Percentiles rank a stretch among this genome's conserved stretches.
phyloP scores from a whole-genome alignment of 2,113 vertebrate species.

The Nothobranchius kuhntae region DNA sequence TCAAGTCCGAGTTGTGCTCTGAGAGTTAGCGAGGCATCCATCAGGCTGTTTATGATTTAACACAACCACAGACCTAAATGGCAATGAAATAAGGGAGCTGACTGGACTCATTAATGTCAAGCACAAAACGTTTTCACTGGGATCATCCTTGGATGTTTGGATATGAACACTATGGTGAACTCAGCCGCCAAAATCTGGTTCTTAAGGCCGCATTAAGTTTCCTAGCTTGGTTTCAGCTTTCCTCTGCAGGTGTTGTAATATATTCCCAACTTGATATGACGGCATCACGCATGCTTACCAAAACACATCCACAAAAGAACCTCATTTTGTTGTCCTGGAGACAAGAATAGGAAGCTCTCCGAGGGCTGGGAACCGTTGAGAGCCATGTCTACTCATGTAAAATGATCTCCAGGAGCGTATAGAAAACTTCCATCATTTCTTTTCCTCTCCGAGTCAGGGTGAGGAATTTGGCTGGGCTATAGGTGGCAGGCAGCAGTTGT shows the following conservation, averaged over 20 bases:
- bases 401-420: conserved; percentile 69
- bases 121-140: conserved; percentile 29
- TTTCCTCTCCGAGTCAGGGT: conserved; percentile 40
- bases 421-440: conserved; percentile 64
- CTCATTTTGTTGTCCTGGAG: conserved; percentile 55
- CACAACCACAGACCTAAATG: conserved; percentile 44
- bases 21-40: conserved; percentile 22
- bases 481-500: conserved; percentile 71
- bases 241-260: conserved; percentile 41
- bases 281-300: conserved; percentile 14
- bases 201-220: conserved; percentile 21
- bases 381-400: conserved; percentile 71
- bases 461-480: conserved; percentile 67
- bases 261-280: conserved; percentile 9
- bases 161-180: conserved; percentile 38
- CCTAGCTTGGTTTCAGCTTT: conserved; percentile 22
- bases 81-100: conserved; percentile 44
- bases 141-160: conserved; percentile 35
- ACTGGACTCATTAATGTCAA: conserved; percentile 49
- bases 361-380: conserved; percentile 72
- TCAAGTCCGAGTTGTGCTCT: conserved; percentile 26
- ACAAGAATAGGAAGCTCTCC: conserved; percentile 62
- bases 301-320: conserved; percentile 3
- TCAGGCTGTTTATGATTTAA: conserved; percentile 50
- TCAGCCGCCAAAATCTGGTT: conserved; percentile 40